Evolutionary conservation across 2,113 vertebrate genomes (phyloP), one percentile per base, ranked within the genome.

Genomic region (Ceratotherium simum): DNA sequence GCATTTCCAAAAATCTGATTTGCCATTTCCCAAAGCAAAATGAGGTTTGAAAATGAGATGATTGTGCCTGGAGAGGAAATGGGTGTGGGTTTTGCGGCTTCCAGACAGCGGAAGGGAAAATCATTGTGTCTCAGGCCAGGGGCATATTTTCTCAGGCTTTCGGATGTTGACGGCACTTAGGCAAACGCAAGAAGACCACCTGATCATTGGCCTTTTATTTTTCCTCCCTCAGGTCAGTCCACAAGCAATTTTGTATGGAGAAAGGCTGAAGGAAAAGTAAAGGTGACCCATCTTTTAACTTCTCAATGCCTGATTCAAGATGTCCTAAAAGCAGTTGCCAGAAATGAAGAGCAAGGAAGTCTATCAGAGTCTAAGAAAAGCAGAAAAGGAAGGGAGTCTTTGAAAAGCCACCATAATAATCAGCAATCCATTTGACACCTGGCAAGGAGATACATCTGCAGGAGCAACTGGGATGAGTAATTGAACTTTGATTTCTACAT

Each of bases 341-440:
- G 17, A 51, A 96, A 83, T 29, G 60, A 95, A 96, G 56, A 95
- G 70, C 95, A 90, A 0, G 0, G 94, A 97, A 96, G 29, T 48
- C 13, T 64, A 42, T 70, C 51, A 62, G 64, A 93, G 73, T 21
- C 60, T 93, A 96, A 98, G 92, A 90, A 98, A 97, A 97, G 48
- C 75, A n/a, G 56, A 95, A 92, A 94, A 96, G 58, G 89, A 97
- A 98, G 87, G 72, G 29, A 82, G 4, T 73, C 36, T 83, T 96
- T 75, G 65, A 92, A 98, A 98, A 97, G 75, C 56, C 0, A 0
- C 62, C 67, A 75, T 67, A 81, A 70, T 90, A 82, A 96, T 97
- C 84, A 97, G 60, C 89, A 97, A 98, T 5, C 10, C 56, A 65
- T 56, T 72, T 97, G 98, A 97, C 96, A 96, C 97, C 97, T 98